Conservation (phyloP, 2,888 invertebrate genomes). For the Pseudococcus viburni region DNA sequence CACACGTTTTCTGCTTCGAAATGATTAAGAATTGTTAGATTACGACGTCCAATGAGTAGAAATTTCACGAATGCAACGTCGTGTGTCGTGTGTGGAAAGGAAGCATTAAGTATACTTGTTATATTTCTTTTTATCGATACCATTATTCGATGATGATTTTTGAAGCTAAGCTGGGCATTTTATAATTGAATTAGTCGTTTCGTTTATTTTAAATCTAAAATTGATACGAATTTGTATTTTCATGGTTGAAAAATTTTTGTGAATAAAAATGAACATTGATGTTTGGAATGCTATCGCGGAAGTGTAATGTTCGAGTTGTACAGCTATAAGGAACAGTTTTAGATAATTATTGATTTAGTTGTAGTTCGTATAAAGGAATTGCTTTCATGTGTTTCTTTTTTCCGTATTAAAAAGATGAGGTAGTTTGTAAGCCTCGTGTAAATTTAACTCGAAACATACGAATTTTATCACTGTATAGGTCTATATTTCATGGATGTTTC, state of each 20-base stretch:
- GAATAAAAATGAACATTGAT: background rate
- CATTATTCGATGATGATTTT: background rate
- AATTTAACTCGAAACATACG: background rate
- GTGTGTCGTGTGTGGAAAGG: background rate
- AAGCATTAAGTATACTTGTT: background rate
- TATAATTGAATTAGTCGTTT: background rate
- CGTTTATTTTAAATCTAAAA: background rate
- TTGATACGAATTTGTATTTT: background rate
- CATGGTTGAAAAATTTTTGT: background rate
- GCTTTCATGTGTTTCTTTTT: slow-evolving; percentile 19
- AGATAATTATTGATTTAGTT: slow-evolving; percentile 41
- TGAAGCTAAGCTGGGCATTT: background rate
- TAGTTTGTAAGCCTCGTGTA: background rate
- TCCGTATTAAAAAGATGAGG: background rate
- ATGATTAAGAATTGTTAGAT: slow-evolving; percentile 39
- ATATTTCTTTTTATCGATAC: background rate
- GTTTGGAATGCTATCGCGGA: background rate
- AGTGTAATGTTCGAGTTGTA: slow-evolving; percentile 1
- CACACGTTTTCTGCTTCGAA: slow-evolving; percentile 21
- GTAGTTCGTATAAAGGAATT: slow-evolving; percentile 7
- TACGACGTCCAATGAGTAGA: background rate
- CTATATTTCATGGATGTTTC: background rate
- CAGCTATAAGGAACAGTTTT: slow-evolving; percentile 4
- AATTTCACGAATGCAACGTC: background rate
- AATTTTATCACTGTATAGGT: background rate